These are phyloP conservation scores for Lycodopsis pacificus DNA, from an alignment of 2,797 vertebrate genomes.

Conservation along the genomic window DNA sequence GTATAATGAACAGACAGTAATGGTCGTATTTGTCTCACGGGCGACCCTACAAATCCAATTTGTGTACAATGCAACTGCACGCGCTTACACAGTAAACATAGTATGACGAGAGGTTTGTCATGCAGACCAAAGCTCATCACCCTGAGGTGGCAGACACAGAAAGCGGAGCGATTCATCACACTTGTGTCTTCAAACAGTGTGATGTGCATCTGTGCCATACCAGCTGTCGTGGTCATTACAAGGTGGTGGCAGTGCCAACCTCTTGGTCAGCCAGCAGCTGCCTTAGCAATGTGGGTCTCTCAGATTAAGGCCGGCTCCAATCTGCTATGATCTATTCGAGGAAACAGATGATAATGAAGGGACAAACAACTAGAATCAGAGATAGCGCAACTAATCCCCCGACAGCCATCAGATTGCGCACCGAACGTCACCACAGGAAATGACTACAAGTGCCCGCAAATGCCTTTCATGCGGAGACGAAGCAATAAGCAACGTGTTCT, in stretches of 20 bases:
- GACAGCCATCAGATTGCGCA: constrained; percentile 43
- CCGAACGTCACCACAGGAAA: constrained; percentile 54
- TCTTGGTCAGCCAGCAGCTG: constrained; percentile 68
- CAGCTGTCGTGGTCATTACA: constrained; percentile 74
- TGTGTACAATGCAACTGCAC: not conserved
- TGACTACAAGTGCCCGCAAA: constrained; percentile 36
- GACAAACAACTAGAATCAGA: constrained; percentile 61
- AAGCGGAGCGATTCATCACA: constrained; percentile 18
- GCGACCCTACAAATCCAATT: not conserved
- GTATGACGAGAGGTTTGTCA: constrained; percentile 10
- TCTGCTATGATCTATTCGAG: constrained; percentile 73
- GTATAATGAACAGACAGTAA: not conserved
- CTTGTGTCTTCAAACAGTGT: constrained; percentile 38
- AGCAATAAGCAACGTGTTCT: constrained; percentile 50
- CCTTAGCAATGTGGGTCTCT: constrained; percentile 64
- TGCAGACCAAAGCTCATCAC: constrained; percentile 10
- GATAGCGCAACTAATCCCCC: constrained; percentile 65
- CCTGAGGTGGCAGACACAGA: constrained; percentile 22
- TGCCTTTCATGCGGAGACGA: constrained; percentile 11
- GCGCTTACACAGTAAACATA: not conserved
- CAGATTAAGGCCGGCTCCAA: constrained; percentile 76
- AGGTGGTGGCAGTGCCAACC: constrained; percentile 63
- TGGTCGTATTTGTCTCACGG: not conserved
- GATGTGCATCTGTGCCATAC: constrained; percentile 36
- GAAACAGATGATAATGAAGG: constrained; percentile 66